phyloP scores from a whole-genome alignment of 2,888 invertebrate species.

The Morpho achilles region DNA sequence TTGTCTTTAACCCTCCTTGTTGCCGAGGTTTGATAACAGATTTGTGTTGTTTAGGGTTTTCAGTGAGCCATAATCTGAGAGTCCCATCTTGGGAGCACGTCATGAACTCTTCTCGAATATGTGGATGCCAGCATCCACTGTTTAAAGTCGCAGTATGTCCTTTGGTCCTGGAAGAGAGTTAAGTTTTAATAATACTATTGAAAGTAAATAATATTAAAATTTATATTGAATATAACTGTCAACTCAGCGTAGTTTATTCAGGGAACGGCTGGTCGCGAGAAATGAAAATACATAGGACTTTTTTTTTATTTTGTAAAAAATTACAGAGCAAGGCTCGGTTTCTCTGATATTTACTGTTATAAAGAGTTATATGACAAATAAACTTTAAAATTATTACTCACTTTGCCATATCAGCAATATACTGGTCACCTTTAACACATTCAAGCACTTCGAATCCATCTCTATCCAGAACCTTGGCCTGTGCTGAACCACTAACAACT shows the following conservation, averaged over 20 bases:
- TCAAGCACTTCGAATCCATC: conserved; percentile 96
- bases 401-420: conserved; percentile 94
- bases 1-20: conserved; percentile 90
- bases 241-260: too few species aligned
- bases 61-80: conserved; percentile 93
- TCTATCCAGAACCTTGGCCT: conserved; percentile 95
- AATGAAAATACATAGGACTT: too few species aligned
- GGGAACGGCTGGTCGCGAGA: too few species aligned
- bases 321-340: too few species aligned
- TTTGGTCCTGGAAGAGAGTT: conserved; percentile 81
- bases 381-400: conserved; percentile 30
- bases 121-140: conserved; percentile 96
- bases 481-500: conserved; percentile 94
- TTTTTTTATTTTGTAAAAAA: too few species aligned
- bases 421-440: conserved; percentile 97
- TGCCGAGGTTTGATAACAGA: conserved; percentile 92
- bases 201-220: too few species aligned
- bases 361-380: too few species aligned
- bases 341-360: too few species aligned
- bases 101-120: conserved; percentile 91
- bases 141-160: conserved; percentile 96
- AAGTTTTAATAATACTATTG: too few species aligned
- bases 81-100: conserved; percentile 97
- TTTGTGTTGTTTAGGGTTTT: conserved; percentile 88
- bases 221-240: too few species aligned